These are phyloP conservation scores for Myrmecobius fasciatus DNA, from an alignment of 2,113 vertebrate species.

Conservation along the genomic window DNA sequence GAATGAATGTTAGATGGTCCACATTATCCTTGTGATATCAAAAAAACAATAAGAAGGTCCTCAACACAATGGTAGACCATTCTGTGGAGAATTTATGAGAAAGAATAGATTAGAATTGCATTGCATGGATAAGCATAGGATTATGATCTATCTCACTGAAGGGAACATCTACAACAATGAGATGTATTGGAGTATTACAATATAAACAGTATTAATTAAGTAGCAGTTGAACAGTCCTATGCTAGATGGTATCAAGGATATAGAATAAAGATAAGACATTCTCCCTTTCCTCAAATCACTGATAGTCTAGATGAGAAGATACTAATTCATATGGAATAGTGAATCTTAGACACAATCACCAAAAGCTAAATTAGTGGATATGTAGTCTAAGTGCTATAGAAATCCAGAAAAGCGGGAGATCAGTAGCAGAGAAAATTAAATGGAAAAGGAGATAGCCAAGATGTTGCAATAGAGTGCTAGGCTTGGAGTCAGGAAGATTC, in stretches of 20 bases:
- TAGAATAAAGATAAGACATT: neutral
- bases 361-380: neutral
- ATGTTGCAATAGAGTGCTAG: neutral
- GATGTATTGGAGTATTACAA: neutral
- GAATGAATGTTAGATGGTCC: neutral
- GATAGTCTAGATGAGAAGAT: neutral
- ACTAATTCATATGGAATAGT: neutral
- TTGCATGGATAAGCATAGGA: neutral
- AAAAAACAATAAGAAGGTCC: neutral
- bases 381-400: neutral
- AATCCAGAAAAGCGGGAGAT: neutral
- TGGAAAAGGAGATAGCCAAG: neutral
- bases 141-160: neutral
- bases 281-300: neutral
- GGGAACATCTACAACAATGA: neutral
- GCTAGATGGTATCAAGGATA: neutral
- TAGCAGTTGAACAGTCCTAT: neutral
- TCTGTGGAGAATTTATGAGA: neutral
- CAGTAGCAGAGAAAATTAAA: neutral
- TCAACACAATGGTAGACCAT: neutral
- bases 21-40: neutral
- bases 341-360: neutral
- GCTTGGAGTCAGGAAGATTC: neutral
- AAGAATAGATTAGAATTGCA: neutral
- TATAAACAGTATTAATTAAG: neutral